Base-by-base conservation (phyloP, 2,888 invertebrate genomes). In the Tuberolachnus salignus region DNA sequence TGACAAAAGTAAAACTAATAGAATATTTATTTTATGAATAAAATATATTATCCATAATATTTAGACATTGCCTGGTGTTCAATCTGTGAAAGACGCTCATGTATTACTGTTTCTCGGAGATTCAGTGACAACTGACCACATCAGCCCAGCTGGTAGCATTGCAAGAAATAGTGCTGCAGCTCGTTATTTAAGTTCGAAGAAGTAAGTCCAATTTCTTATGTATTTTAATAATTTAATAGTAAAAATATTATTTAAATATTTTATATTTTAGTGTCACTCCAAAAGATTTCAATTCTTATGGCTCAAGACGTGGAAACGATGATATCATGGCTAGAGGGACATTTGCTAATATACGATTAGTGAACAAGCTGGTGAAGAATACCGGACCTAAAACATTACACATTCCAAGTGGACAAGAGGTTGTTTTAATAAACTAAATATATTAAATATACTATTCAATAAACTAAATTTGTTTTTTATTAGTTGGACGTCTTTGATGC, bases 111-210 rank as follows among this genome's bases (percentile, higher is more conserved):
- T 93, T 84, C 88, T 99, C 81, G 96, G 96, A 0, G 98, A 99
- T 86, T 98, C 97, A 0, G 97, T 99, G 10, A 99, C 98, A 44
- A 98, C 98, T 0, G 98, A 99, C 87, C 98, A 98, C 86, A 99
- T 99, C 82, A 97, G 97, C 2, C 98, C 98, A 0, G 98, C 98
- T 23, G 98, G 98, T 6, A 95, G 97, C 80, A 99, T 99, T 84
- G 95, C 98, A 0, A 88, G 97, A 75, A 97, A 93, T 85, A 97
- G 97, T 73, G 93, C 98, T 0, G 98, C 98, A 0, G 95, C 94
- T 0, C 88, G 94, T 84, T 95, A 91, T 86, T 87, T 97, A 16
- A 90, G 91, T 0, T 86, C 87, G 80, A 88, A 89, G 83, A 93
- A 92, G 92, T 93, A 83, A 85, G 87, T 49, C 1, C 42, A 19